Conservation (phyloP, 2,888 invertebrate genomes). For the Hypercompe scribonia region DNA sequence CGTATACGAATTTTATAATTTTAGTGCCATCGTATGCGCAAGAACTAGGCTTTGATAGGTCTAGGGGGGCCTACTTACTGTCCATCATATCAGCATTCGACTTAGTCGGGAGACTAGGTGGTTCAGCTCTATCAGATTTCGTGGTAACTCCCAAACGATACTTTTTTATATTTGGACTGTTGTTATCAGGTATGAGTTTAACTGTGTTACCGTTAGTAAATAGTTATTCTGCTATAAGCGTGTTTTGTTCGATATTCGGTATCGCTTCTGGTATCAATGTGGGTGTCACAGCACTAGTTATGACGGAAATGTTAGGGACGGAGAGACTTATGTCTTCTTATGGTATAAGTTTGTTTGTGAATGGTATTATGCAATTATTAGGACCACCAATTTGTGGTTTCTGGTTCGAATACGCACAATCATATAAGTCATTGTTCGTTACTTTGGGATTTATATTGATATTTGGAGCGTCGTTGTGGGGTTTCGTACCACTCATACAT, state of each 20-base stretch:
- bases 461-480: constrained; percentile 91
- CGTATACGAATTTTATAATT: constrained; percentile 95
- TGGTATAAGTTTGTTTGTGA: constrained; percentile 94
- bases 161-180: constrained; percentile 93
- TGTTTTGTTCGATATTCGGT: constrained; percentile 92
- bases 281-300: constrained; percentile 94
- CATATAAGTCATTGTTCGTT: constrained; percentile 91
- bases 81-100: constrained; percentile 94
- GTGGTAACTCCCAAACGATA: constrained; percentile 92
- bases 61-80: constrained; percentile 90
- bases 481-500: constrained; percentile 90
- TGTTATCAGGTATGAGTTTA: constrained; percentile 92
- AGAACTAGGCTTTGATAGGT: constrained; percentile 90
- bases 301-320: constrained; percentile 95
- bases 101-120: constrained; percentile 93
- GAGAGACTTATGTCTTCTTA: constrained; percentile 95
- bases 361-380: constrained; percentile 92
- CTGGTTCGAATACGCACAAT: constrained; percentile 88
- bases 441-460: constrained; percentile 91
- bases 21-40: constrained; percentile 92
- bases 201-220: constrained; percentile 90
- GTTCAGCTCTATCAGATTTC: constrained; percentile 93
- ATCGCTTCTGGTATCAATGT: constrained; percentile 94
- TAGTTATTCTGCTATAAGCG: constrained; percentile 88
- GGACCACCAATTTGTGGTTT: constrained; percentile 94